Base-by-base conservation (phyloP, 37 sponge, comb jelly and placozoan species). In the Cliona cf. orientalis region DNA sequence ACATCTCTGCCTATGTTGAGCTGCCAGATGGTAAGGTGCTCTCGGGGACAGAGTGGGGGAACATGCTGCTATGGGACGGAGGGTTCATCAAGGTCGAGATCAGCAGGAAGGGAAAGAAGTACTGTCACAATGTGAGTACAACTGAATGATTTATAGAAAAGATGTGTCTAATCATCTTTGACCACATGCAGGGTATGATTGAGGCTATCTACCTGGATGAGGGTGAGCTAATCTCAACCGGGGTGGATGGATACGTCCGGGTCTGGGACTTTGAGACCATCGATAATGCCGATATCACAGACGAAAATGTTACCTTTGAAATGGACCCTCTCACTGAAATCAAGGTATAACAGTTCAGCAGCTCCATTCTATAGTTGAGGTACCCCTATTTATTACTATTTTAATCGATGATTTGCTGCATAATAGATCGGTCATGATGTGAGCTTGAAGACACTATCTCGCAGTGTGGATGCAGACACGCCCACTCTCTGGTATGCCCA, bases 201-300 rank as follows among this genome's bases (percentile, higher is more conserved):
- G 97, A 99, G 84, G 93, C 90, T 31, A 71, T 99, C 57, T 96
- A 83, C 64, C 71, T 96, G 37, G 97, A 96, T 41, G 99, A 99
- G 49, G 99, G 99, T 72, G 99, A 99, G 81, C 87, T 99, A 35
- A 99, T 99, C 35, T 91, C 99, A 32, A 91, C 93, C 41, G 99
- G 97, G 31, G 66, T 84, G 3, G 99, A 99, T 86, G 99, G 99
- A 0, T 91, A 69, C 72, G 78, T 99, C 38, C 84, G 86, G 90
- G 86, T 99, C 7, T 99, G 99, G 99, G 99, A 99, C 75, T 99
- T 96, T 85, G 99, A 99, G 84, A 91, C 92, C 11, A 96, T 99
- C 33, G 99, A 99, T 80, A 87, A 75, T 76, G 99, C 99, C n/a
- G 99, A 99, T 61, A 89, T 99, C n/a, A 78, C 88, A 9, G 99